Evolutionary conservation across 2,797 vertebrate genomes (phyloP), one percentile per base, ranked within the genome.

Genomic region (Poecilia velifera): DNA sequence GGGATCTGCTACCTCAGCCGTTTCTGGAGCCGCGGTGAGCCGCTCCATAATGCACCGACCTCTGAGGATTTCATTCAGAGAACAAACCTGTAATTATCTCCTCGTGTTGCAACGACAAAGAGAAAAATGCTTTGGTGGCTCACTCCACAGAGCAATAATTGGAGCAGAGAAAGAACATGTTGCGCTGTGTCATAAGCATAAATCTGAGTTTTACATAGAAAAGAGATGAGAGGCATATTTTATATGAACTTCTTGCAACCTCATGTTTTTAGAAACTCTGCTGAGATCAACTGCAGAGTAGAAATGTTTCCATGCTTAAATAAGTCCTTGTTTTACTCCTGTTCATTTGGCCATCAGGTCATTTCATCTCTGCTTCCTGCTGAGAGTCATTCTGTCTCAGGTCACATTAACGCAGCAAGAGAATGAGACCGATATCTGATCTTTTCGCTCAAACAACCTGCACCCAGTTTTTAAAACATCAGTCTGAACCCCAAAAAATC

Each of bases 71-170:
- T 83, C 75, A 87, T 90, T 88, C 81, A 36, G 51, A 89, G 84
- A 90, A 89, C 81, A 89, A 88, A 92, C 78, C 80, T 82, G 86
- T 83, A 91, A 92, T 90, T 89, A 88, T 89, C 82, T 87, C 2
- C 75, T 76, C 9, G 0, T 47, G 79, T 64, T 84, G 76, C 73
- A 74, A 78, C 72, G 71, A 82, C 75, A 79, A 80, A 77, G 71
- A 79, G 51, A 73, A 57, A 57, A 49, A 4, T 87, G 80, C 88
- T 83, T 46, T 25, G 41, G 39, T 68, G 79, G 36, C 74, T 79
- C 75, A 53, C 74, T 80, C 62, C 77, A 80, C 82, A 53, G 64
- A 82, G 77, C 45, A 83, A 72, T 87, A 78, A 85, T 81, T 85
- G 74, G 45, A 82, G 75, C 16, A 7, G 51, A 70, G 72, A 43